Evolutionary conservation across 2,888 invertebrate genomes (phyloP).

Genomic region (Ormyrus thymus): DNA sequence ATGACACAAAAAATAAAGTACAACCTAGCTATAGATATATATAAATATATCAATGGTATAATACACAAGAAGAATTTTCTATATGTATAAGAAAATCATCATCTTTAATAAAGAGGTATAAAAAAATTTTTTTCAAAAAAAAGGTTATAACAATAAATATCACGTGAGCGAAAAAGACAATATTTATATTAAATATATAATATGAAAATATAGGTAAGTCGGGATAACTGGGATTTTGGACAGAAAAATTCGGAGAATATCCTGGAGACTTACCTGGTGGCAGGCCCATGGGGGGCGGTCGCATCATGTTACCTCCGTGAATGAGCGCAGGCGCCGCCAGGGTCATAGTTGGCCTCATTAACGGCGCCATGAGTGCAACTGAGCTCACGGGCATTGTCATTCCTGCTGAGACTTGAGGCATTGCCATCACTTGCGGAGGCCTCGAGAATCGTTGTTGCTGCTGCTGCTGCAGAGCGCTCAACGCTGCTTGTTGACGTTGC

Average conservation of each 20-base stretch:
- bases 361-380: slow-evolving; percentile 76
- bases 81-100: slow-evolving; percentile 27
- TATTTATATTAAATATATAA: slow-evolving; percentile 30
- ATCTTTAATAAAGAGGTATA: slow-evolving; percentile 4
- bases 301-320: slow-evolving; percentile 80
- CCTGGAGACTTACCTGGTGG: slow-evolving; percentile 79
- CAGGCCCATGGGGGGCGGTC: slow-evolving; percentile 81
- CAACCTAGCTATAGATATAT: slow-evolving; percentile 26
- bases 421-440: slow-evolving; percentile 75
- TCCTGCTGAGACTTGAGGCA: slow-evolving; percentile 74
- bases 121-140: slow-evolving; percentile 1
- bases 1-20: slow-evolving; percentile 41
- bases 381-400: slow-evolving; percentile 74
- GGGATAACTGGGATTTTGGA: slow-evolving; percentile 21
- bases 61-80: slow-evolving; percentile 25
- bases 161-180: slow-evolving; percentile 33
- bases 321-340: slow-evolving; percentile 77
- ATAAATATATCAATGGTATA: slow-evolving; percentile 33
- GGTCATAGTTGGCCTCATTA: slow-evolving; percentile 77
- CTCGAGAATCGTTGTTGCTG: slow-evolving; percentile 76
- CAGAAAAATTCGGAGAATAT: slow-evolving; percentile 27
- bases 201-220: not conserved
- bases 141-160: slow-evolving; percentile 34
- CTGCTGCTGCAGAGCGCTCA: slow-evolving; percentile 73
- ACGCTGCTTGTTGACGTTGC: slow-evolving; percentile 74